Conservation (phyloP, 2,113 vertebrate species). For the Rhombomys opimus region DNA sequence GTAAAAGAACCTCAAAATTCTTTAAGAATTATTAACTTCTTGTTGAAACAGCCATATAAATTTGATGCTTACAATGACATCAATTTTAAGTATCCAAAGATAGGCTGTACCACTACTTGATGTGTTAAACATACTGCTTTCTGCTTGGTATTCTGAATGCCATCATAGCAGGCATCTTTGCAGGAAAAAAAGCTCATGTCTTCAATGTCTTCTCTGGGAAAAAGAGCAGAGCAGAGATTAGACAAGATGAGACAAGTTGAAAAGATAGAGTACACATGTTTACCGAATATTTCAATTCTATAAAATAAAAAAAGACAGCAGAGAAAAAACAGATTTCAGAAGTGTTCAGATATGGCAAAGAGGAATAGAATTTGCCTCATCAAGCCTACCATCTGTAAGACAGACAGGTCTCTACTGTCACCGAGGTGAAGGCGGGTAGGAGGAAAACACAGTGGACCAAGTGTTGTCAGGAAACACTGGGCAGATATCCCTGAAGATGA, state of each 20-base stretch:
- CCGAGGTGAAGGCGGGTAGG: background rate
- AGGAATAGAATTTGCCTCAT: background rate
- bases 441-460: background rate
- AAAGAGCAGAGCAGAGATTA: background rate
- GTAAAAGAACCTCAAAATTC: background rate
- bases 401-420: background rate
- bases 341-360: background rate
- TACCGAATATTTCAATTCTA: background rate
- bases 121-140: background rate
- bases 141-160: background rate
- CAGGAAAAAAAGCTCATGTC: background rate
- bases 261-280: background rate
- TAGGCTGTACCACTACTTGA: background rate
- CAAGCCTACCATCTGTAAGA: background rate
- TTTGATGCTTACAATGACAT: background rate
- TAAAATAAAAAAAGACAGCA: background rate
- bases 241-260: background rate
- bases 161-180: background rate
- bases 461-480: background rate
- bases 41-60: background rate
- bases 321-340: background rate
- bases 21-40: conserved; percentile 32
- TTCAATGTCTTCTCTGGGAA: background rate
- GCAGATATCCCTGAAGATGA: background rate
- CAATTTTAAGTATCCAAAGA: conserved; percentile 39